Evolutionary conservation across 1,140 invertebrate genomes (phyloP).

Genomic region (Agrilus planipennis): DNA sequence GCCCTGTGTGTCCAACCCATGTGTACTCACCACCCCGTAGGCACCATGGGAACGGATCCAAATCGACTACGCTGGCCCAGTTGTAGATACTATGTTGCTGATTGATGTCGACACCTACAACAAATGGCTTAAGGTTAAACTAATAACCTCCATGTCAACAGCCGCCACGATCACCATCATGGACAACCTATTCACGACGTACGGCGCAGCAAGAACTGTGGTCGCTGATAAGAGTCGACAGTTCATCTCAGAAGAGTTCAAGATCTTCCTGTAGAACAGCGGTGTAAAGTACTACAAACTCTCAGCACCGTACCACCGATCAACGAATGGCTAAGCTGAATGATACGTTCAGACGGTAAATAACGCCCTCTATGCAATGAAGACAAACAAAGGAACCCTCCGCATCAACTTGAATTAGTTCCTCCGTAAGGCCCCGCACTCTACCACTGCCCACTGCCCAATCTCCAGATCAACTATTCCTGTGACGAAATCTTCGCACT

Average conservation of each 20-base stretch:
- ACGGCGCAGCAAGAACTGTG: neutral
- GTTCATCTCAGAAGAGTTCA: neutral
- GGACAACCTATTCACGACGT: neutral
- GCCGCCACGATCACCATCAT: neutral
- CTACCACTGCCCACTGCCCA: neutral
- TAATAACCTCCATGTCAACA: neutral
- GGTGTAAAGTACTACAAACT: neutral
- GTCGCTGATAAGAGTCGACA: neutral
- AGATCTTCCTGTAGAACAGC: neutral
- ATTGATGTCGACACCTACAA: neutral
- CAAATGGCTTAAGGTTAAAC: neutral
- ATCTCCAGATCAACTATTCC: no score
- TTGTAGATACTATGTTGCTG: neutral
- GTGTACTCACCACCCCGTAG: no score
- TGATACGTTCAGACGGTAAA: neutral
- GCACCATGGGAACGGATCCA: no score
- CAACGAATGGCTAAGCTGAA: neutral
- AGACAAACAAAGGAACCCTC: neutral
- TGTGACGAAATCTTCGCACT: neutral
- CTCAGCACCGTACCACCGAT: neutral
- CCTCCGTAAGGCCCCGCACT: neutral
- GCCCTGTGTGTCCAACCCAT: no score
- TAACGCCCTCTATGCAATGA: neutral
- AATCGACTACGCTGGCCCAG: neutral
- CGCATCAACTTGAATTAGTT: neutral